Evolutionary conservation across 1,140 invertebrate species (phyloP).

Genomic region (Lucilia sericata): DNA sequence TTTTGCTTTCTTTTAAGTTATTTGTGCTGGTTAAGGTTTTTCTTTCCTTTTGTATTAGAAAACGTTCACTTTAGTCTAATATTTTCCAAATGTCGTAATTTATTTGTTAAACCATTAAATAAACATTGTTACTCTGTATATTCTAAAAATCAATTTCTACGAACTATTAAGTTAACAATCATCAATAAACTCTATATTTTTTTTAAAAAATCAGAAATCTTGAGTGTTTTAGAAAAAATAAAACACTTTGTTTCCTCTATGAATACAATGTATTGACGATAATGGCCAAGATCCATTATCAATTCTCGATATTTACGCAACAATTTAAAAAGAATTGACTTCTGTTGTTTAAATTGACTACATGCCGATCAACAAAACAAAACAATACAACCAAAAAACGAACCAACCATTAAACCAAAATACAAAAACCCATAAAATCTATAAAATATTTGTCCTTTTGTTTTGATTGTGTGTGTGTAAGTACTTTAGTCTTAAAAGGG

Average conservation of each 20-base stretch:
- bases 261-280: slow-evolving; percentile 15
- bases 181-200: background rate
- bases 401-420: background rate
- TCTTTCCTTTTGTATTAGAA: background rate
- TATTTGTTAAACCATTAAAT: slow-evolving; percentile 32
- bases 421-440: background rate
- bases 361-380: background rate
- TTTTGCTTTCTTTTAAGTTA: background rate
- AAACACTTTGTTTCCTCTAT: background rate
- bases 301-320: slow-evolving; percentile 29
- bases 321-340: slow-evolving; percentile 37
- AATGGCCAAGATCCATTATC: slow-evolving; percentile 41
- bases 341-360: slow-evolving; percentile 36
- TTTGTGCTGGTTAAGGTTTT: background rate
- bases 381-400: background rate
- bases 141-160: background rate
- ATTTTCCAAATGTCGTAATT: slow-evolving; percentile 21
- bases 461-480: background rate
- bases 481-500: no score
- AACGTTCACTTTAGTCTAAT: background rate
- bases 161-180: slow-evolving; percentile 14
- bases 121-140: background rate
- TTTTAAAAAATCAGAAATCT: background rate
- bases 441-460: slow-evolving; percentile 1
- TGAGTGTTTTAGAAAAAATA: background rate